A percentile compares a stretch with the other conserved stretches of the same genome.
Conservation (phyloP, 2,888 invertebrate genomes). For the Dynastes maya region DNA sequence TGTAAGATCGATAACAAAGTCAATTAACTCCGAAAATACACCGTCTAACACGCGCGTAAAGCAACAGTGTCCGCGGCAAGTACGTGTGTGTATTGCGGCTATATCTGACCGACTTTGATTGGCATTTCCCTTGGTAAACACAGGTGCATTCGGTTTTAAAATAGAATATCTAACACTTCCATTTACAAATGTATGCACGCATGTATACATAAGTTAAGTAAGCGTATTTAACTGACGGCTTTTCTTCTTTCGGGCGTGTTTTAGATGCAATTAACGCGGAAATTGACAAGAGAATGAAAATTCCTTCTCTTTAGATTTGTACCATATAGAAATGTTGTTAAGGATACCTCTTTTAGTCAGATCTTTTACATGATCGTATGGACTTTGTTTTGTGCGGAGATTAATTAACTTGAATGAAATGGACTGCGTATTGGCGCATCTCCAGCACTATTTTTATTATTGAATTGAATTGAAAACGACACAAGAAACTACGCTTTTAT, state of each 20-base stretch:
- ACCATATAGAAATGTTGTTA: neutral
- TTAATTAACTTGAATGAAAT: too few relatives aligned
- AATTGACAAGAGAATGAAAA: neutral
- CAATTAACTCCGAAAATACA: constrained; percentile 19
- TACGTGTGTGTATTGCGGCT: constrained; percentile 8
- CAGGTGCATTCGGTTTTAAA: constrained; percentile 42
- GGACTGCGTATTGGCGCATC: too few relatives aligned
- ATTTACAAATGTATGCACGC: neutral
- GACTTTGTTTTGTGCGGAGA: too few relatives aligned
- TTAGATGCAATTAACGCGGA: neutral
- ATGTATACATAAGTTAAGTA: constrained; percentile 8
- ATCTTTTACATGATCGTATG: too few relatives aligned
- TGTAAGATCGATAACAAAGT: constrained; percentile 20
- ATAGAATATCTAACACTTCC: constrained; percentile 34
- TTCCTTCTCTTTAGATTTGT: neutral
- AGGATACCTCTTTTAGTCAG: too few relatives aligned
- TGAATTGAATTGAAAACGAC: too few relatives aligned
- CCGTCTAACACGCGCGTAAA: constrained; percentile 2
- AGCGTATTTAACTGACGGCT: neutral
- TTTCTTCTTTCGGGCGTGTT: neutral
- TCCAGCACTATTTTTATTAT: too few relatives aligned
- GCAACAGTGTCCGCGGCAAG: constrained; percentile 8
- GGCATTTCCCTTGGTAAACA: constrained; percentile 41
- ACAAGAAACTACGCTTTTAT: too few relatives aligned
- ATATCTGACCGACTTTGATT: constrained; percentile 39